Evolutionary conservation across 2,888 invertebrate genomes (phyloP), one percentile per base, ranked within the genome.

Genomic region (Papilio protenor): DNA sequence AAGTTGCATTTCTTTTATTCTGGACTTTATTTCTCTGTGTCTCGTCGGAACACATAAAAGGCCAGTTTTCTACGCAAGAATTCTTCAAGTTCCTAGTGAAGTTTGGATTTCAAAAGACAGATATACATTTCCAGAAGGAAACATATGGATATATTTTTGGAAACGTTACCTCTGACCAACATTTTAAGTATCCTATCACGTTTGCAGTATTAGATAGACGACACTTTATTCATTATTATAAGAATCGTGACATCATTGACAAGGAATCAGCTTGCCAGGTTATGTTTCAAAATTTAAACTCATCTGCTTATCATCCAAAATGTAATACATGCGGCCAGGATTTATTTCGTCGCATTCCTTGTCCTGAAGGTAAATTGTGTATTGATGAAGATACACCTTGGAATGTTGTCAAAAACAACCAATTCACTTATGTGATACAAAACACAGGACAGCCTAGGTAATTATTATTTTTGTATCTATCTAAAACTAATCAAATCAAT

Each of bases 71-170:
- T 66, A 94, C 94, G 2, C 84, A 87, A 80, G 97, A 98, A 72
- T 98, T 98, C 91, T 99, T 98, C 89, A 97, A 97, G 91, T 98
- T 99, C 92, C 95, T 99, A 75, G 96, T 98, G 33, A 99, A 99
- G 91, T 99, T 99, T 92, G 99, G 99, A 78, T 98, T 99, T 90
- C 99, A 99, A 93, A 98, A 99, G 92, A 99, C 99, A 18, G 98
- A 98, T 90, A 96, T 97, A 66, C 97, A 98, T 90, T 96, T 97
- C 84, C 96, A 97, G 85, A 97, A 96, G 84, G 97, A 98, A 87
- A 98, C 98, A 82, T 97, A 97, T 91, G 99, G 99, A 72, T 99
- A 98, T 91, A 98, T 99, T 85, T 99, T 98, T 90, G 99, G 99
- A 18, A 99, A 99, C 90, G 96, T 99, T 71, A 98, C 99, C 45